Conservation (phyloP, 2,888 invertebrate species). For the Callosobruchus maculatus region DNA sequence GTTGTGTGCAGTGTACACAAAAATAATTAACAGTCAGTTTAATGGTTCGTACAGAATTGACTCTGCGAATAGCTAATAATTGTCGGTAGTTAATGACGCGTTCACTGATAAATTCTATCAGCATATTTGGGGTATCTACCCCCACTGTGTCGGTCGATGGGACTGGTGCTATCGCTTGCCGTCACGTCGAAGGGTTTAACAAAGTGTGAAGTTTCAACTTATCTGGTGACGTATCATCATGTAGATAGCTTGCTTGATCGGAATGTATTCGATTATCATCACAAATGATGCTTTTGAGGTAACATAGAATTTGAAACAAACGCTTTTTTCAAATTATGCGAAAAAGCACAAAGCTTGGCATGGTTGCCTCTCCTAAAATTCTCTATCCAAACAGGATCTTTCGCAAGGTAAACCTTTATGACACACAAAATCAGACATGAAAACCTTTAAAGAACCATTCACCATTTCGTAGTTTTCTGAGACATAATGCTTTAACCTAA, state of each 20-base stretch:
- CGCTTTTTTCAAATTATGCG: no score
- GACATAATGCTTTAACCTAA: no score
- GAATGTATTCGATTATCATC: neutral
- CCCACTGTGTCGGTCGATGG: neutral
- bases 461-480: no score
- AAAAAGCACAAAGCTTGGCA: no score
- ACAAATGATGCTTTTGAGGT: neutral
- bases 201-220: neutral
- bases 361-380: no score
- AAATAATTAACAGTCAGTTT: constrained; percentile 25
- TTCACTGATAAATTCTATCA: constrained; percentile 36
- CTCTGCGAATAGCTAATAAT: constrained; percentile 32
- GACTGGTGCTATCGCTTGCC: neutral
- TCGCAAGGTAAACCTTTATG: no score
- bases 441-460: no score
- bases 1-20: constrained; percentile 14
- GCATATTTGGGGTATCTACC: constrained; percentile 28
- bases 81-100: constrained; percentile 35
- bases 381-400: no score
- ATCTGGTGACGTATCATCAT: neutral
- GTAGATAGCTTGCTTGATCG: constrained; percentile 5
- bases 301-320: no score
- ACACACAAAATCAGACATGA: no score
- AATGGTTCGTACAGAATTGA: constrained; percentile 30
- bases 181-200: neutral